Conservation (phyloP, 1,140 invertebrate species). For the Drosophila chauvacae region DNA sequence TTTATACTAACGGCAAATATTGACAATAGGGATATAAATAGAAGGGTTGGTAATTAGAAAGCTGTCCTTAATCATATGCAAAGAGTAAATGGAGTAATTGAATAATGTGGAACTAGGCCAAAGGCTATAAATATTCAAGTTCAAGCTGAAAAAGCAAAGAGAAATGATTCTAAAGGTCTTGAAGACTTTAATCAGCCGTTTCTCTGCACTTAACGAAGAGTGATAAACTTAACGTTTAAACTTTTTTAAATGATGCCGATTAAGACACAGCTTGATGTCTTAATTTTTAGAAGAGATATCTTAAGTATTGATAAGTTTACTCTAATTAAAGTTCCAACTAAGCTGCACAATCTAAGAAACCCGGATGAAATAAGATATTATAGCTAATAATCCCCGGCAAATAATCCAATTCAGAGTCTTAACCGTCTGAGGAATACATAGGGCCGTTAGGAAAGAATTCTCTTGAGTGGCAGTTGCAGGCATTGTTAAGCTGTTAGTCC, state of each 20-base stretch:
- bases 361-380: constrained; percentile 4
- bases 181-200: background rate
- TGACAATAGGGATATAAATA: constrained; percentile 6
- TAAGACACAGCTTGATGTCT: too few relatives aligned
- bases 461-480: constrained; percentile 45
- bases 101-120: background rate
- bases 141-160: background rate
- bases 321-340: background rate
- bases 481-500: constrained; percentile 57
- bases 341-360: background rate
- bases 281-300: background rate
- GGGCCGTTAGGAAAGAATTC: constrained; percentile 24
- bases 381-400: constrained; percentile 19
- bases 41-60: background rate
- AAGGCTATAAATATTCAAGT: background rate
- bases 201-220: too few relatives aligned
- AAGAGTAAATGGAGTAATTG: background rate
- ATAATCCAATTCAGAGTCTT: constrained; percentile 28
- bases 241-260: too few relatives aligned
- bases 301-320: background rate
- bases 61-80: constrained; percentile 14
- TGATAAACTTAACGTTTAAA: background rate
- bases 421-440: background rate
- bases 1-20: constrained; percentile 4
- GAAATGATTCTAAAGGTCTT: background rate